These are phyloP conservation scores for Smittia aterrima DNA, from an alignment of 2,888 invertebrate genomes.

Conservation along the genomic window DNA sequence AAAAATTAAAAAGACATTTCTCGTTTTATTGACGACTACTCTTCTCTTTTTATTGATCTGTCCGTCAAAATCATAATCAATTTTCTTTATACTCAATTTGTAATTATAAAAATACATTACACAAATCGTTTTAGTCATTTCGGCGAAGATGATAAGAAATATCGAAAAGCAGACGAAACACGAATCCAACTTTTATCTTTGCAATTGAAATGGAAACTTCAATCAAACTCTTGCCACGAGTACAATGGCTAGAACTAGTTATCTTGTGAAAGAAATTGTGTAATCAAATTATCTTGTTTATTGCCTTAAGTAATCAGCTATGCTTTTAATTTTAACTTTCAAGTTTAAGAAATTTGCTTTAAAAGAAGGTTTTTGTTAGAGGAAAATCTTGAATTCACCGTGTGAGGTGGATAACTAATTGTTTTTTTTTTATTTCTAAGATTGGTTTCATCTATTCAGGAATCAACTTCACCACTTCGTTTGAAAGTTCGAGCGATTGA, in stretches of 20 bases:
- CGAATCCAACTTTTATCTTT: neutral
- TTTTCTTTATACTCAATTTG: neutral
- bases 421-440: neutral
- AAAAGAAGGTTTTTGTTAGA: neutral
- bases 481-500: no score
- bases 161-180: no score
- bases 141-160: no score
- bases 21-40: no score
- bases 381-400: neutral
- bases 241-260: neutral
- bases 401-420: neutral
- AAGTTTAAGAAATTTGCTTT: neutral
- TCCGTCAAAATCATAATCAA: neutral
- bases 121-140: neutral
- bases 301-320: neutral
- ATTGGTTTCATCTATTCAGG: no score
- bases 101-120: slow-evolving; percentile 2
- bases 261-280: neutral
- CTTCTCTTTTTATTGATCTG: no score
- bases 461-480: no score
- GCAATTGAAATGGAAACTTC: neutral
- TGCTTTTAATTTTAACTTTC: neutral
- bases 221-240: neutral
- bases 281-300: neutral
- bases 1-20: no score